phyloP scores from a whole-genome alignment of 2,113 vertebrate species.

The Phrynosoma blainvillii region DNA sequence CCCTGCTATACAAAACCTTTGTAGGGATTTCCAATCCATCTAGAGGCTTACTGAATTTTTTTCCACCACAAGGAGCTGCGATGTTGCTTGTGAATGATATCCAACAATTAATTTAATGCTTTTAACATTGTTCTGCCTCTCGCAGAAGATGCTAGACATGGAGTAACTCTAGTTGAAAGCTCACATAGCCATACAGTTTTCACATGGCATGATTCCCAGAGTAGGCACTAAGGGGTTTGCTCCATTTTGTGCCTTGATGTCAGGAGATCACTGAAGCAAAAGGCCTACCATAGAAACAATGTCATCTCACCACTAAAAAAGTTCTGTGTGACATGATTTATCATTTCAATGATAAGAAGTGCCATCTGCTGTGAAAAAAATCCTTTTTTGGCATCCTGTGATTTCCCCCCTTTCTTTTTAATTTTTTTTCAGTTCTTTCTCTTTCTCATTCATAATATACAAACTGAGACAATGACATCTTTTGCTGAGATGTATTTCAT shows the following conservation, averaged over 20 bases:
- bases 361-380: conserved; percentile 6
- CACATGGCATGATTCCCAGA: conserved; percentile 14
- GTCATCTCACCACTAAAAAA: conserved; percentile 1
- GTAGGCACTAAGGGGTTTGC: background rate
- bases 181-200: background rate
- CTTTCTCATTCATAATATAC: background rate
- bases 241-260: background rate
- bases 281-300: background rate
- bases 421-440: background rate
- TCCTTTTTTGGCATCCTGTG: background rate
- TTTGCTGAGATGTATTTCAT: background rate
- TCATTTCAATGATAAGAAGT: conserved; percentile 21
- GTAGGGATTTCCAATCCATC: background rate
- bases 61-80: background rate
- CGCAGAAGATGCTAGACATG: background rate
- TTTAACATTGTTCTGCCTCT: background rate
- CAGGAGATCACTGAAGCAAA: background rate
- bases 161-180: conserved; percentile 6
- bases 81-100: background rate
- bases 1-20: background rate
- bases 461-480: background rate
- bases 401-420: background rate
- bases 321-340: background rate
- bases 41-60: background rate
- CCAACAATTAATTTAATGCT: background rate